Evolutionary conservation across 1,140 invertebrate species (phyloP), one percentile per base, ranked within the genome.

Genomic region (Capitella teleta): DNA sequence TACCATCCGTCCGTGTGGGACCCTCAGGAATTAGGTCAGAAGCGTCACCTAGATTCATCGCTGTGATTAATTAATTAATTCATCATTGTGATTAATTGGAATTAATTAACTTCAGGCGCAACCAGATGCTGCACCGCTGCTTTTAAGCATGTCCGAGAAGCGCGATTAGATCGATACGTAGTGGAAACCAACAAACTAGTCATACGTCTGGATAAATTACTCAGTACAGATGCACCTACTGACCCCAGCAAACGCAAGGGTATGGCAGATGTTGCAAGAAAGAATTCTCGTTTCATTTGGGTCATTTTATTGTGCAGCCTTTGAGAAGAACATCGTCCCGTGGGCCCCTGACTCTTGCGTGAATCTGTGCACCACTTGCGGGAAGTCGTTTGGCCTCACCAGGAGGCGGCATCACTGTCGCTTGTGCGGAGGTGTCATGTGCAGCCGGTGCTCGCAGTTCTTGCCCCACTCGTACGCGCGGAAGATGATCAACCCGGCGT

Each of bases 141-240:
- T 66, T 95, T 91, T 66, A 85, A 84, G 67, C 78, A 78, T 26
- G 75, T 86, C 49, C 71, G 85, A 61, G 81, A 82, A 60, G 68
- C 76, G 2, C 74, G 81, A 57, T 74, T 95, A 52, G 88, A 95
- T 72, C 78, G 87, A 64, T 88, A 86, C 73, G 85, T 90, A 0
- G 82, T 86, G 23, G 89, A 95, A 74, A 96, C 91, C 1, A 98
- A 98, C 70, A 96, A 94, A 68, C 72, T 97, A 16, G 77, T 97
- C 26, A 94, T 97, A 61, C 77, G 93, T 60, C 67, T 98, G 57
- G 89, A 96, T 73, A 93, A 92, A 70, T 74, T 98, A 53, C 76
- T 97, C 26, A 56, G 56, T 34, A 62, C 78, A 56, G 85, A 92
- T 64, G 79, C 85, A 66, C 86, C 89, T 8, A 73, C 73, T 51